Evolutionary conservation across 1,140 invertebrate species (phyloP).

Genomic region (Nasonia vitripennis): DNA sequence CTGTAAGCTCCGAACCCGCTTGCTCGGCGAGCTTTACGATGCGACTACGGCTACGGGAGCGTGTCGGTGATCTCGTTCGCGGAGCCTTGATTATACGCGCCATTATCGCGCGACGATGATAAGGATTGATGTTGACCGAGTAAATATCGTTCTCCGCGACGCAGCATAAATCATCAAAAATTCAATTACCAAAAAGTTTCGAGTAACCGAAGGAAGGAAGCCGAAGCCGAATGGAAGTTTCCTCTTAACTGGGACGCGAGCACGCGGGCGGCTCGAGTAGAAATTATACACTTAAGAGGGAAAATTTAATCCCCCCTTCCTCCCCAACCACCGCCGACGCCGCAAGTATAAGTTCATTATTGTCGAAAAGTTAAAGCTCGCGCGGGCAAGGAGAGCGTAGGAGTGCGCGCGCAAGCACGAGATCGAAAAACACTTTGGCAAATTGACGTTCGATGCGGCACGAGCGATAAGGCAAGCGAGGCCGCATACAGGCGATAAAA

Average conservation of each 20-base stretch:
- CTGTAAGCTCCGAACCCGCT: not conserved
- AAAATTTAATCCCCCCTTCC: not conserved
- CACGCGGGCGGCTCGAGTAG: not conserved
- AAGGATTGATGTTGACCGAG: not conserved
- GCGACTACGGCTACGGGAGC: not conserved
- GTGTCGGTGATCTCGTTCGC: not conserved
- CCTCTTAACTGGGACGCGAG: not conserved
- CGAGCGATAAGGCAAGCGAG: not conserved
- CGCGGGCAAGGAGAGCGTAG: no score
- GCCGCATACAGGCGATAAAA: not conserved
- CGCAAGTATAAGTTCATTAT: conserved; percentile 8
- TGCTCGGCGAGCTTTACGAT: not conserved
- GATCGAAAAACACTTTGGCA: conserved; percentile 18
- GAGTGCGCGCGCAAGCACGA: not conserved
- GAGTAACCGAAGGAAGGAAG: not conserved
- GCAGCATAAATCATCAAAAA: conserved; percentile 4
- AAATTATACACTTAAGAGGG: conserved; percentile 1
- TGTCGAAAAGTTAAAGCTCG: not conserved
- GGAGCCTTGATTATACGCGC: not conserved
- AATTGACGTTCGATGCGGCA: conserved; percentile 9
- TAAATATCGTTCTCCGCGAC: not conserved
- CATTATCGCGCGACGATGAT: not conserved
- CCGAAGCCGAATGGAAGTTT: not conserved
- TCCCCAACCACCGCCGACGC: no score
- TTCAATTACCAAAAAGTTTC: not conserved